These are phyloP conservation scores for Lingula anatina DNA, from an alignment of 2,888 invertebrate species.

Conservation along the genomic window DNA sequence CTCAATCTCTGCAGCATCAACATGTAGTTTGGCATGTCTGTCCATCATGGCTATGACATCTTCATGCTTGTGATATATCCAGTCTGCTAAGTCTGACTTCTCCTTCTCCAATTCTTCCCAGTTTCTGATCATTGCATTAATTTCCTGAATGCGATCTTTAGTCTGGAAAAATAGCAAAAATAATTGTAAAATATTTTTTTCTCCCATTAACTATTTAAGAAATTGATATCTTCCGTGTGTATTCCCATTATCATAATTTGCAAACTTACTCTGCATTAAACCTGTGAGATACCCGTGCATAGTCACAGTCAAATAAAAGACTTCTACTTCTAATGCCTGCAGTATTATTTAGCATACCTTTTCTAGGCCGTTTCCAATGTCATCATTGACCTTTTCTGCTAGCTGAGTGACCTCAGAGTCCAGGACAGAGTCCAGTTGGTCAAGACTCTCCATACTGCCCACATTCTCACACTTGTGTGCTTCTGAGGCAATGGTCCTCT, in stretches of 20 bases:
- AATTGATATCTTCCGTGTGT: no score
- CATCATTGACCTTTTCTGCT: constrained; percentile 23
- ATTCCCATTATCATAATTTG: no score
- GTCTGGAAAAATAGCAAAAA: no score
- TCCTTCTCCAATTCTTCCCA: constrained; percentile 79
- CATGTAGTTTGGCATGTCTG: constrained; percentile 79
- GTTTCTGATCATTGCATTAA: constrained; percentile 90
- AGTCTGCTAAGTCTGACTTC: constrained; percentile 68
- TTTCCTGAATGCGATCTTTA: constrained; percentile 61
- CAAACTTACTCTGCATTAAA: no score
- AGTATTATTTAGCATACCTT: constrained; percentile 23
- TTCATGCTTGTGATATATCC: constrained; percentile 75
- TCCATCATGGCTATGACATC: constrained; percentile 77
- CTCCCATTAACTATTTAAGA: no score
- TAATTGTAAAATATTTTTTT: no score
- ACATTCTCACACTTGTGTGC: constrained; percentile 90
- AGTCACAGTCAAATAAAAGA: no score
- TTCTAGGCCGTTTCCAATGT: constrained; percentile 21
- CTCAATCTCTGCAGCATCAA: constrained; percentile 84
- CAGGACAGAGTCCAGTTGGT: constrained; percentile 64
- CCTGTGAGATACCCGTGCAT: no score
- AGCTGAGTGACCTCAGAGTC: constrained; percentile 24
- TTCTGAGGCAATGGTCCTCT: constrained; percentile 76
- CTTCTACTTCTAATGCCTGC: no score
- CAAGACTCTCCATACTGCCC: constrained; percentile 76